phyloP scores from a whole-genome alignment of 2,113 vertebrate genomes.

The Ammodytes dubius region DNA sequence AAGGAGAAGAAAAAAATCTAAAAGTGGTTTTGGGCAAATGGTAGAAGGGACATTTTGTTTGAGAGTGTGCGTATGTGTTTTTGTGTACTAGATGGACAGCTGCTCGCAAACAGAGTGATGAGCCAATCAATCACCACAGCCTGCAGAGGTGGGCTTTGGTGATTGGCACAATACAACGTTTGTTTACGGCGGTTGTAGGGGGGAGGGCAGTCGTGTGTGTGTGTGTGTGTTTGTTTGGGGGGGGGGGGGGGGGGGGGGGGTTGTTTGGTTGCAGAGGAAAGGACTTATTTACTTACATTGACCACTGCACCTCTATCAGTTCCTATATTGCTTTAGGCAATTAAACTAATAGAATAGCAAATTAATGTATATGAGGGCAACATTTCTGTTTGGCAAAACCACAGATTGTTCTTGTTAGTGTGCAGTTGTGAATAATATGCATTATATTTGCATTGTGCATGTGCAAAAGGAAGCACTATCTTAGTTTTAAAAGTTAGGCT shows the following conservation, averaged over 20 bases:
- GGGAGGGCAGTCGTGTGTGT: background rate
- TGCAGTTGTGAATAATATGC: background rate
- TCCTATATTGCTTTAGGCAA: background rate
- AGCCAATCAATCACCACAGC: conserved; percentile 73
- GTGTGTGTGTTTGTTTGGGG: too few species aligned
- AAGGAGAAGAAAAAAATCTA: background rate
- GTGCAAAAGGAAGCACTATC: conserved; percentile 26
- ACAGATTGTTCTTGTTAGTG: background rate
- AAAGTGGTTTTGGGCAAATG: background rate
- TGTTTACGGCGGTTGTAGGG: conserved; percentile 7
- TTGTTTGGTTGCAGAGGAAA: conserved; percentile 22
- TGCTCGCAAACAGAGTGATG: conserved; percentile 64
- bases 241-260: conserved; percentile 7
- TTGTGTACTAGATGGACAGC: conserved; percentile 47
- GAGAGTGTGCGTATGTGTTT: conserved; percentile 15
- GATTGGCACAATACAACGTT: conserved; percentile 68
- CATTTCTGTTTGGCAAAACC: background rate
- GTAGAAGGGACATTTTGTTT: background rate
- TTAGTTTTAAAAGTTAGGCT: background rate
- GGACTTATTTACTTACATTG: background rate
- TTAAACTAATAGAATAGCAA: background rate
- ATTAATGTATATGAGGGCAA: background rate
- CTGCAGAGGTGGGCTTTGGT: conserved; percentile 59
- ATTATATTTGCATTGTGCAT: background rate
- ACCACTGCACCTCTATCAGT: background rate